A percentile compares a stretch with the other conserved stretches of the same genome.
These are phyloP conservation scores for Ophioderma brevispina DNA, from an alignment of 35 echinoderm and acorn worm genomes.

Conservation along the genomic window DNA sequence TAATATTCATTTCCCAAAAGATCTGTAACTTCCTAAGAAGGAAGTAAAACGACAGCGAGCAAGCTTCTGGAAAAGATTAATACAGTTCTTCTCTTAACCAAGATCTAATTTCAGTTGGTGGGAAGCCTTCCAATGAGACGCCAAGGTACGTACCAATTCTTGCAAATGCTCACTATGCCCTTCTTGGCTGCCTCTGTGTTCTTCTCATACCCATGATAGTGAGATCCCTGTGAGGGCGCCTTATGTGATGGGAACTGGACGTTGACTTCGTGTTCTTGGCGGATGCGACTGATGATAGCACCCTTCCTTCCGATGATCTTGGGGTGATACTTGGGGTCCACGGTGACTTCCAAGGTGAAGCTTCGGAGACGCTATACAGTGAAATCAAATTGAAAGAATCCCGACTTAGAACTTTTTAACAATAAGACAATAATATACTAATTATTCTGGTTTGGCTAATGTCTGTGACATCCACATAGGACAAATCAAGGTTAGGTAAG, in stretches of 20 bases:
- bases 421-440: too few relatives aligned
- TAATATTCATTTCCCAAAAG: too few relatives aligned
- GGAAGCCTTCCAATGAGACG: too few relatives aligned
- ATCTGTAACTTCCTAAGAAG: too few relatives aligned
- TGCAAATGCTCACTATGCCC: slow-evolving; percentile 76
- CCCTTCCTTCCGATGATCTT: slow-evolving; percentile 98
- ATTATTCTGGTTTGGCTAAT: too few relatives aligned
- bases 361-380: slow-evolving; percentile 57
- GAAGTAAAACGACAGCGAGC: too few relatives aligned
- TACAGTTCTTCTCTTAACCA: too few relatives aligned
- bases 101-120: too few relatives aligned
- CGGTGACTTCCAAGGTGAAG: slow-evolving; percentile 56
- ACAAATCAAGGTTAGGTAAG: too few relatives aligned
- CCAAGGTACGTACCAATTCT: slow-evolving; percentile 92
- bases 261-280: slow-evolving; percentile 81
- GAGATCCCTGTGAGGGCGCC: slow-evolving; percentile 64
- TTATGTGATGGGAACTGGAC: slow-evolving; percentile 89
- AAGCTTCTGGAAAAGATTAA: too few relatives aligned
- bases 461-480: too few relatives aligned
- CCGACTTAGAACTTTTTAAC: too few relatives aligned
- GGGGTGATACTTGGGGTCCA: slow-evolving; percentile 89
- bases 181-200: slow-evolving; percentile 78
- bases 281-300: slow-evolving; percentile 81
- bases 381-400: neutral
- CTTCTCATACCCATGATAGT: slow-evolving; percentile 79